A percentile compares a stretch with the other conserved stretches of the same genome.
Conservation (phyloP, 1,140 invertebrate species). For the Monochamus saltuarius region DNA sequence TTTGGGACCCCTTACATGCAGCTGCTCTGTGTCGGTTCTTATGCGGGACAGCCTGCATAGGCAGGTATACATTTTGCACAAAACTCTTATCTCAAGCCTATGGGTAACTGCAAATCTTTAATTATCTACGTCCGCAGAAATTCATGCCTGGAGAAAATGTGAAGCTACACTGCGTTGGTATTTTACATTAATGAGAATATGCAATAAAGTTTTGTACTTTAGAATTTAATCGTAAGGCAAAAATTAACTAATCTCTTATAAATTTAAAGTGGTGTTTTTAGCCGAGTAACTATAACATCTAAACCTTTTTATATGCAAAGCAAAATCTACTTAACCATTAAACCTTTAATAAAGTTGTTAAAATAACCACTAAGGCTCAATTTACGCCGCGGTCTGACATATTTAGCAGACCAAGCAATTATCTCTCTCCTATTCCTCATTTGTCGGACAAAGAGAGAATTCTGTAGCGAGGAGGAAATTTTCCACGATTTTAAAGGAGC, state of each 20-base stretch:
- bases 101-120: too few relatives aligned
- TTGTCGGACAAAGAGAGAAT: constrained; percentile 14
- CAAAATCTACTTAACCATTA: constrained; percentile 34
- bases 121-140: too few relatives aligned
- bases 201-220: constrained; percentile 3
- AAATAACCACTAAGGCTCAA: constrained; percentile 29
- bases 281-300: constrained; percentile 21
- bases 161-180: too few relatives aligned
- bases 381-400: constrained; percentile 27
- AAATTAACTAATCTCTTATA: constrained; percentile 24
- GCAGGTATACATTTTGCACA: too few relatives aligned
- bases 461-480: constrained; percentile 13
- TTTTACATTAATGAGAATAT: constrained; percentile 1
- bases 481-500: constrained; percentile 12
- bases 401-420: constrained; percentile 17
- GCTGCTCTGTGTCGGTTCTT: too few relatives aligned
- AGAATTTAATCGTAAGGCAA: constrained; percentile 20
- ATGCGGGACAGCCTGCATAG: too few relatives aligned
- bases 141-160: too few relatives aligned
- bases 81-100: too few relatives aligned
- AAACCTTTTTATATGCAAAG: constrained; percentile 35
- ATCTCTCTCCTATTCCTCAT: constrained; percentile 14
- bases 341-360: constrained; percentile 35
- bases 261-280: constrained; percentile 26
- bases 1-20: too few relatives aligned